phyloP scores from a whole-genome alignment of 2,113 vertebrate species.

The Siniperca knerii region DNA sequence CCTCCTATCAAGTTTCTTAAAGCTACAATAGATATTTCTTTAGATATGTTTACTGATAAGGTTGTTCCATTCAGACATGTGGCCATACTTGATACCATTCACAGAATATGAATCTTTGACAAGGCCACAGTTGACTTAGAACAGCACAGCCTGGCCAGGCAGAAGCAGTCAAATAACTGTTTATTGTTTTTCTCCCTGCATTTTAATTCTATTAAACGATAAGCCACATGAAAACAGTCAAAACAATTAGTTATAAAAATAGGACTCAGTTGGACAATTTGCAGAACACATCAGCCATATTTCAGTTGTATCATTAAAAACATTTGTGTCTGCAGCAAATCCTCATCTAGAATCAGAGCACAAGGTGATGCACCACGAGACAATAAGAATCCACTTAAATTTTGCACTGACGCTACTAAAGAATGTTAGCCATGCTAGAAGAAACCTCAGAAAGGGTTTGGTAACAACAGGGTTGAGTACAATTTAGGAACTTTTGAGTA shows the following conservation, averaged over 20 bases:
- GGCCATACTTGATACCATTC: not conserved
- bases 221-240: constrained; percentile 34
- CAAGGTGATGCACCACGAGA: constrained; percentile 35
- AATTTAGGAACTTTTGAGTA: constrained; percentile 20
- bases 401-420: constrained; percentile 36
- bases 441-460: constrained; percentile 11
- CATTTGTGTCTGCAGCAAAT: constrained; percentile 15
- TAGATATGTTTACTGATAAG: constrained; percentile 30
- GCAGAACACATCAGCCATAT: constrained; percentile 28
- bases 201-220: constrained; percentile 11
- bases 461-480: constrained; percentile 14
- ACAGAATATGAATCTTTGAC: constrained; percentile 11
- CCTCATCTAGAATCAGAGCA: constrained; percentile 42
- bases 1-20: not conserved
- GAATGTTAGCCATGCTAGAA: constrained; percentile 49
- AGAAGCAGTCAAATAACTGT: constrained; percentile 17
- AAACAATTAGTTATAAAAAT: constrained; percentile 23
- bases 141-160: not conserved
- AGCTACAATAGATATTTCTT: not conserved
- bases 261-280: constrained; percentile 1
- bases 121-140: not conserved
- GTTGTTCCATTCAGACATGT: constrained; percentile 12
- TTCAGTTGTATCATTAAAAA: constrained; percentile 13
- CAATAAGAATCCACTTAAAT: constrained; percentile 47
- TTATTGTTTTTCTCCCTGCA: constrained; percentile 26